Conservation (phyloP, 2,797 vertebrate species). For the Loriculus beryllinus region DNA sequence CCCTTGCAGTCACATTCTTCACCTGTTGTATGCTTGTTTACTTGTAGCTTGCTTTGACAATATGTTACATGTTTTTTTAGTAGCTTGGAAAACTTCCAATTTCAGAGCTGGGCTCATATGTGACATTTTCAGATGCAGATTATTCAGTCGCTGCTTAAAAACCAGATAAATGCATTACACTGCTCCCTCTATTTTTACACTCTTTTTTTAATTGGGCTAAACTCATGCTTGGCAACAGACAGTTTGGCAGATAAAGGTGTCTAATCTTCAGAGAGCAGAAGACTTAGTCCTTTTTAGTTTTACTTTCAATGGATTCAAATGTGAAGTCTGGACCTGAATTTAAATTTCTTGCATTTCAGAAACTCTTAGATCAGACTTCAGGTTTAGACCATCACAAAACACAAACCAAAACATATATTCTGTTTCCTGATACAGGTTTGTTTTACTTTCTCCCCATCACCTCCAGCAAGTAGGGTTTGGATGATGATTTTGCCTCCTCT, state of each 20-base stretch:
- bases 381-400: not conserved
- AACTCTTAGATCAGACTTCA: not conserved
- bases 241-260: not conserved
- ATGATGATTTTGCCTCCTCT: not conserved
- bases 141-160: not conserved
- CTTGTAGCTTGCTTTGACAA: conserved; percentile 29
- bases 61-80: not conserved
- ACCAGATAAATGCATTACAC: not conserved
- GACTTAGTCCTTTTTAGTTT: not conserved
- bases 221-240: not conserved
- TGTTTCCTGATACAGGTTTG: not conserved
- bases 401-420: not conserved
- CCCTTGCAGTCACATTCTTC: conserved; percentile 29
- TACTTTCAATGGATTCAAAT: not conserved
- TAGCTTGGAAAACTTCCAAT: not conserved
- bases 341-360: not conserved
- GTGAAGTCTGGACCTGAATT: not conserved
- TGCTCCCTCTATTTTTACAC: fast-evolving
- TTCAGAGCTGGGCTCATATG: not conserved
- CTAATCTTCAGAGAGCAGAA: not conserved
- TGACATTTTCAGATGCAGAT: not conserved
- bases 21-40: conserved; percentile 15
- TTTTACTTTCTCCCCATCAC: not conserved
- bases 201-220: not conserved
- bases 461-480: not conserved